These are phyloP conservation scores for Gastrophysa polygoni DNA, from an alignment of 2,888 invertebrate genomes.

Conservation along the genomic window DNA sequence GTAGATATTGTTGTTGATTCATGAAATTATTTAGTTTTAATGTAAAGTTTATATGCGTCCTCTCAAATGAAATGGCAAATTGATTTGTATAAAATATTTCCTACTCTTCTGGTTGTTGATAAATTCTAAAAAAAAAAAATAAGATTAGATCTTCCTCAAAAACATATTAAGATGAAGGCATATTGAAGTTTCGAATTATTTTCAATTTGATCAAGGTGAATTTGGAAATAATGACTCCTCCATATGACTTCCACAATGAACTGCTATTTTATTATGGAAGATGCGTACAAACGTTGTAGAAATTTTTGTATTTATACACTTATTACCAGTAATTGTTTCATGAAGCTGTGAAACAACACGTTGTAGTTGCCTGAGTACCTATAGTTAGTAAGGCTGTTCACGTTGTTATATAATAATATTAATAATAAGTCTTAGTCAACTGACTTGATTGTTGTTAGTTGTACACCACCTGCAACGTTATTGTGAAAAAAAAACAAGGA, in stretches of 20 bases:
- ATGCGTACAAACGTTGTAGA: slow-evolving; percentile 30
- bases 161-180: slow-evolving; percentile 1
- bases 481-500: slow-evolving; percentile 56
- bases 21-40: slow-evolving; percentile 46
- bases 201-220: not conserved
- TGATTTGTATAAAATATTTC: slow-evolving; percentile 24
- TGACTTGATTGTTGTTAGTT: slow-evolving; percentile 58
- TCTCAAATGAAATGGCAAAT: slow-evolving; percentile 36
- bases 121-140: slow-evolving; percentile 24
- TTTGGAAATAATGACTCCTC: not conserved
- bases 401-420: slow-evolving; percentile 58
- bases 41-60: slow-evolving; percentile 41
- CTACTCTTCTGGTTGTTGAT: slow-evolving; percentile 20
- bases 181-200: slow-evolving; percentile 12
- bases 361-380: slow-evolving; percentile 60
- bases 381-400: slow-evolving; percentile 61
- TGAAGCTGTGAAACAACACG: slow-evolving; percentile 53
- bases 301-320: slow-evolving; percentile 57
- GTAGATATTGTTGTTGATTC: slow-evolving; percentile 58
- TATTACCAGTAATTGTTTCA: slow-evolving; percentile 56
- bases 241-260: slow-evolving; percentile 6
- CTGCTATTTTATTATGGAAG: slow-evolving; percentile 32
- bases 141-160: slow-evolving; percentile 18
- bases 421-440: slow-evolving; percentile 53
- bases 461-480: slow-evolving; percentile 57